Conservation (phyloP, 2,113 vertebrate genomes). For the Chrysemys picta region DNA sequence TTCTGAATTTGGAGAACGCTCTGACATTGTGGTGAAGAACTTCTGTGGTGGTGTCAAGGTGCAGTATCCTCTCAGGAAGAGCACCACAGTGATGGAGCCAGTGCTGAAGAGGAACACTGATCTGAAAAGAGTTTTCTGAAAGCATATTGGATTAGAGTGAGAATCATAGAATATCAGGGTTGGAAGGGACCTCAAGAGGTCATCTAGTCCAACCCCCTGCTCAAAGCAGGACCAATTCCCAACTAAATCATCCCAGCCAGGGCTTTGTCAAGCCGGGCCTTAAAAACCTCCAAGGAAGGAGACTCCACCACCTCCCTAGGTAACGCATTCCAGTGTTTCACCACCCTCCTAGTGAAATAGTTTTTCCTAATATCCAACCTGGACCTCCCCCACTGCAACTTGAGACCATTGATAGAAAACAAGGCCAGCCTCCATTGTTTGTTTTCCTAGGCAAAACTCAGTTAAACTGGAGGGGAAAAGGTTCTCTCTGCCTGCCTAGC, state of each 20-base stretch:
- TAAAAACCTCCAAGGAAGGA: no score
- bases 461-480: neutral
- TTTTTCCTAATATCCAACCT: no score
- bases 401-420: neutral
- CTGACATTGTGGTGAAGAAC: accelerated
- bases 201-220: no score
- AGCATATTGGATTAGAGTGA: accelerated
- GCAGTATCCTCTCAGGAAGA: neutral
- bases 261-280: no score
- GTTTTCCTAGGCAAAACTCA: neutral
- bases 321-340: no score
- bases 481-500: neutral
- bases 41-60: neutral
- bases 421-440: neutral
- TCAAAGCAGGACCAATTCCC: no score
- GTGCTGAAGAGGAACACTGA: neutral
- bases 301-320: no score
- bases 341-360: no score
- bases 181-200: no score
- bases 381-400: no score
- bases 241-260: no score
- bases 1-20: neutral
- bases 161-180: neutral
- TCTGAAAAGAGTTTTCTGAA: conserved; percentile 8
- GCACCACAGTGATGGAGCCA: neutral